Conservation (phyloP, 2,888 invertebrate species). For the Eupithecia subumbrata region DNA sequence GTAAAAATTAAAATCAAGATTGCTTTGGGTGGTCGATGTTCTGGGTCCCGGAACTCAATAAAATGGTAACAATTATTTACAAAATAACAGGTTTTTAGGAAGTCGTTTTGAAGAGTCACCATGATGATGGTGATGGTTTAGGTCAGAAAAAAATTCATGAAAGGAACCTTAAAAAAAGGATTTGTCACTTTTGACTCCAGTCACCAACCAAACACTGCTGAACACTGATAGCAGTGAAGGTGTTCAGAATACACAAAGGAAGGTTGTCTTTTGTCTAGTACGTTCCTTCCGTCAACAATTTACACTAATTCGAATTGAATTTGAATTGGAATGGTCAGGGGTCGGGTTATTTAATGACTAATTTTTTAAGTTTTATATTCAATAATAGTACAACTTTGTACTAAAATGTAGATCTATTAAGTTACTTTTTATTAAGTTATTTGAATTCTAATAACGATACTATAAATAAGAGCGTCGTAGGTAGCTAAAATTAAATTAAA, state of each 20-base stretch:
- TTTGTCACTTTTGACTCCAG: too few species aligned
- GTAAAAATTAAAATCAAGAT: slow-evolving; percentile 29
- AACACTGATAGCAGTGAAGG: background rate
- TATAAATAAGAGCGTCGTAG: too few species aligned
- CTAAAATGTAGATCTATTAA: too few species aligned
- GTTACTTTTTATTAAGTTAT: too few species aligned
- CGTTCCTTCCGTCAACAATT: background rate
- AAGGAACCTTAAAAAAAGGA: background rate
- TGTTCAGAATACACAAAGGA: background rate
- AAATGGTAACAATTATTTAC: background rate
- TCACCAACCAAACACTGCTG: background rate
- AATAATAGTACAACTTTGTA: too few species aligned
- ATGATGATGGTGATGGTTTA: background rate
- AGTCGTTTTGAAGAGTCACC: background rate
- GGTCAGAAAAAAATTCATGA: background rate
- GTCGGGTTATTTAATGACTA: too few species aligned
- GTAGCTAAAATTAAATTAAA: too few species aligned
- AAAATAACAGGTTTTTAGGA: background rate
- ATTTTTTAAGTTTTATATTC: too few species aligned
- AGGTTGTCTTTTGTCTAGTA: background rate
- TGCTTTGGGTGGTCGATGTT: slow-evolving; percentile 26
- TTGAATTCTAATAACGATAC: too few species aligned
- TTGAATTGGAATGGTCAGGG: too few species aligned
- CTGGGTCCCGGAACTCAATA: slow-evolving; percentile 7
- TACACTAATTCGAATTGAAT: background rate